These are phyloP conservation scores for Acanthurus tractus DNA, from an alignment of 2,797 vertebrate species.

Conservation along the genomic window DNA sequence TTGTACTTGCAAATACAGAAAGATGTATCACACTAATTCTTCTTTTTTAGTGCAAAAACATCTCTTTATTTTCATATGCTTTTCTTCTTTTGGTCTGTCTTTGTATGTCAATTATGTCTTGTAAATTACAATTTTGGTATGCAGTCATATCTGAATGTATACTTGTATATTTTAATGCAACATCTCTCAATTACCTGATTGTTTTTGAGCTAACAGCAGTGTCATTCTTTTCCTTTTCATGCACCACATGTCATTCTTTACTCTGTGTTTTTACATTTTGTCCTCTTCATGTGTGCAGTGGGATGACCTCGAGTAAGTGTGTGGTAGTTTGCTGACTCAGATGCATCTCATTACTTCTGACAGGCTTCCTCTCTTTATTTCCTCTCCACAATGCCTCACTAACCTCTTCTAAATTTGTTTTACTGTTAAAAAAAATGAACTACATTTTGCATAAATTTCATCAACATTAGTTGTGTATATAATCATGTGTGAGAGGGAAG, in stretches of 20 bases:
- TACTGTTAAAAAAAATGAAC: neutral
- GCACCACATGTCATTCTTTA: constrained; percentile 22
- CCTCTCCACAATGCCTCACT: neutral
- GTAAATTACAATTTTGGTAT: neutral
- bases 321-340: constrained; percentile 17
- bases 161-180: neutral
- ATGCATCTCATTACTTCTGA: constrained; percentile 41
- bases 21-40: neutral
- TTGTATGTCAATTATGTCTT: neutral
- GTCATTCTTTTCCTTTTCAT: constrained; percentile 43
- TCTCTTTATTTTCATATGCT: too few species aligned
- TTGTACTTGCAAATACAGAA: neutral
- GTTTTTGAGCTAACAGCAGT: neutral
- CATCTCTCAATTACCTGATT: neutral
- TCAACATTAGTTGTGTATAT: neutral
- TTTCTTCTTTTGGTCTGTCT: neutral
- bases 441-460: neutral
- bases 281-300: constrained; percentile 42
- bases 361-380: constrained; percentile 10
- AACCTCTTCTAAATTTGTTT: neutral
- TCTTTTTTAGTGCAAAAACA: too few species aligned
- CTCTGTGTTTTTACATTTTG: constrained; percentile 46
- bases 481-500: neutral
- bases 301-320: constrained; percentile 49
- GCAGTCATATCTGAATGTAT: neutral